phyloP scores from a whole-genome alignment of 2,113 vertebrate species.

The Emydocephalus ijimae region DNA sequence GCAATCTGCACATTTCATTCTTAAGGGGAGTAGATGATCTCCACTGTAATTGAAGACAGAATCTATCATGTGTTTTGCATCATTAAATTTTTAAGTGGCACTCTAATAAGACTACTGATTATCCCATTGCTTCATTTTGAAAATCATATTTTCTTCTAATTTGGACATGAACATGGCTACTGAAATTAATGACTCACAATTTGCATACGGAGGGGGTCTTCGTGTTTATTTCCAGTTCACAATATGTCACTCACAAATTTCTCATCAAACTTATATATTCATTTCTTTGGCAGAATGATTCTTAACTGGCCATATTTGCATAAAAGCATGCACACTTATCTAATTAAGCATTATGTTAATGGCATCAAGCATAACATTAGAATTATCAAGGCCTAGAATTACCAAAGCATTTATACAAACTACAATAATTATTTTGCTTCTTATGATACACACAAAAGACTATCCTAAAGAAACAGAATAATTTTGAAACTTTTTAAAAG shows the following conservation, averaged over 20 bases:
- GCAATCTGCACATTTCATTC: conserved; percentile 30
- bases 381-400: conserved; percentile 9
- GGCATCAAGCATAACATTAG: conserved; percentile 50
- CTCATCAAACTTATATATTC: conserved; percentile 66
- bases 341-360: conserved; percentile 64
- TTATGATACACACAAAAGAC: not conserved
- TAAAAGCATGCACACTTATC: conserved; percentile 57
- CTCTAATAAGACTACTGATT: conserved; percentile 73
- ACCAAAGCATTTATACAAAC: conserved; percentile 39
- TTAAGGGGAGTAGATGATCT: conserved; percentile 20
- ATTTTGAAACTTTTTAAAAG: conserved; percentile 34
- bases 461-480: not conserved
- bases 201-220: conserved; percentile 68
- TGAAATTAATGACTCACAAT: conserved; percentile 72
- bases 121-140: conserved; percentile 73
- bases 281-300: conserved; percentile 59
- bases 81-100: conserved; percentile 72
- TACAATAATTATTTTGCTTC: conserved; percentile 7
- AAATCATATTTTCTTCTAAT: conserved; percentile 72
- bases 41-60: conserved; percentile 63
- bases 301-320: conserved; percentile 64
- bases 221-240: conserved; percentile 62
- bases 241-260: conserved; percentile 64
- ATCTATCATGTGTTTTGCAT: conserved; percentile 63
- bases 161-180: conserved; percentile 57